A percentile compares a stretch with the other conserved stretches of the same genome.
Evolutionary conservation across 2,888 invertebrate species (phyloP).

Genomic region (Alsophila aescularia): DNA sequence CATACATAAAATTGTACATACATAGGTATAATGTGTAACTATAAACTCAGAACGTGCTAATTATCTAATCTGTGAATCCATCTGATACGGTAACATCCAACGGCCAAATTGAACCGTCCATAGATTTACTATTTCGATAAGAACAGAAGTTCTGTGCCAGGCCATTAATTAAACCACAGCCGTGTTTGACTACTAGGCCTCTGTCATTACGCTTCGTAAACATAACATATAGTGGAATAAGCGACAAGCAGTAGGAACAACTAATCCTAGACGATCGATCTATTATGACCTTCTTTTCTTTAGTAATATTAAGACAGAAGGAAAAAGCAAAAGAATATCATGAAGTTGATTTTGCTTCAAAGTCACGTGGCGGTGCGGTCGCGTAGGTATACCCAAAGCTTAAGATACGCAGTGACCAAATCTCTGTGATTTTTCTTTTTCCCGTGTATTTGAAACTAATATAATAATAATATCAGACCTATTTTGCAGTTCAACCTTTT

Average conservation of each 20-base stretch:
- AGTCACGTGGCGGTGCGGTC: neutral
- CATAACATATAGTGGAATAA: too few relatives aligned
- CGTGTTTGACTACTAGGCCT: conserved; percentile 19
- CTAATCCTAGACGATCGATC: too few relatives aligned
- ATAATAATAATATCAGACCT: neutral
- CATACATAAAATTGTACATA: too few relatives aligned
- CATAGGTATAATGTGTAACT: neutral
- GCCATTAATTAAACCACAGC: conserved; percentile 30
- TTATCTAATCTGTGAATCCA: conserved; percentile 14
- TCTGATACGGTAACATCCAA: conserved; percentile 14
- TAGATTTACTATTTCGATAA: conserved; percentile 37
- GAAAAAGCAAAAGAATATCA: too few relatives aligned
- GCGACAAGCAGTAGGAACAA: too few relatives aligned
- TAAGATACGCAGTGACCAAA: neutral
- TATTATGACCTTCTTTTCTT: too few relatives aligned
- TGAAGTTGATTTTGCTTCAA: neutral
- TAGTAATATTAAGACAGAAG: too few relatives aligned
- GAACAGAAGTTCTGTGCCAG: conserved; percentile 17
- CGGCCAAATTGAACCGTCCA: conserved; percentile 25
- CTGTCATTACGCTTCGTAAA: neutral
- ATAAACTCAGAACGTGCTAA: conserved; percentile 3
- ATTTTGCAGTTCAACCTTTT: conserved; percentile 1
- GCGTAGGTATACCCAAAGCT: neutral
- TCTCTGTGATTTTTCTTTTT: conserved; percentile 3
- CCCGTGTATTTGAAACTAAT: conserved; percentile 2